Conservation (phyloP, 2,888 invertebrate genomes). For the Idaea dimidiata region DNA sequence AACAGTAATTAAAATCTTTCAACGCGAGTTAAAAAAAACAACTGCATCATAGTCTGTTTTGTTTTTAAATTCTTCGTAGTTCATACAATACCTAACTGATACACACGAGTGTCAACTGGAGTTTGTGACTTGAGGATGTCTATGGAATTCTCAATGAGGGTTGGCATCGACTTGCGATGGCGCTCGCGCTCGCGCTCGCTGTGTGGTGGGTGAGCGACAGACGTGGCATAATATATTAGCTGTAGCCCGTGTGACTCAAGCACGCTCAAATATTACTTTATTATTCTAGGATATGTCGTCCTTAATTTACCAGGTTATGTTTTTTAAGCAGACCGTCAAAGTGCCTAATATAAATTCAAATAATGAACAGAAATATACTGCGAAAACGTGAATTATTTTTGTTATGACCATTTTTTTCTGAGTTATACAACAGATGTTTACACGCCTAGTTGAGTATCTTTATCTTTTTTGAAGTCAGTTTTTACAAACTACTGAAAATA, state of each 20-base stretch:
- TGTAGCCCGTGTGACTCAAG: slow-evolving; percentile 17
- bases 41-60: background rate
- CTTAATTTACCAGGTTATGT: slow-evolving; percentile 18
- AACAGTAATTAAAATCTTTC: background rate
- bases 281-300: slow-evolving; percentile 6
- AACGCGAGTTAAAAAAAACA: background rate
- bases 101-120: slow-evolving; percentile 3
- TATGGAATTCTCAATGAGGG: slow-evolving; percentile 19
- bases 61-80: slow-evolving; percentile 11
- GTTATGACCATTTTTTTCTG: background rate
- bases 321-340: background rate
- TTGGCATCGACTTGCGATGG: slow-evolving; percentile 14
- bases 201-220: slow-evolving; percentile 10
- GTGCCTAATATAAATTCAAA: background rate
- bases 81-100: slow-evolving; percentile 12
- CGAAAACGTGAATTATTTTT: background rate
- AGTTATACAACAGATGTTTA: too few relatives aligned
- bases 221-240: slow-evolving; percentile 20
- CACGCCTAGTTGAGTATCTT: too few relatives aligned
- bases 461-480: too few relatives aligned
- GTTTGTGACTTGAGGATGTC: slow-evolving; percentile 11
- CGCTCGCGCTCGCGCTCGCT: slow-evolving; percentile 8
- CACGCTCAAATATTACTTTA: slow-evolving; percentile 5
- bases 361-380: background rate
- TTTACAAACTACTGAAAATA: too few relatives aligned